These are phyloP conservation scores for Otolemur crassicaudatus DNA, from an alignment of 2,797 vertebrate species.

Conservation along the genomic window DNA sequence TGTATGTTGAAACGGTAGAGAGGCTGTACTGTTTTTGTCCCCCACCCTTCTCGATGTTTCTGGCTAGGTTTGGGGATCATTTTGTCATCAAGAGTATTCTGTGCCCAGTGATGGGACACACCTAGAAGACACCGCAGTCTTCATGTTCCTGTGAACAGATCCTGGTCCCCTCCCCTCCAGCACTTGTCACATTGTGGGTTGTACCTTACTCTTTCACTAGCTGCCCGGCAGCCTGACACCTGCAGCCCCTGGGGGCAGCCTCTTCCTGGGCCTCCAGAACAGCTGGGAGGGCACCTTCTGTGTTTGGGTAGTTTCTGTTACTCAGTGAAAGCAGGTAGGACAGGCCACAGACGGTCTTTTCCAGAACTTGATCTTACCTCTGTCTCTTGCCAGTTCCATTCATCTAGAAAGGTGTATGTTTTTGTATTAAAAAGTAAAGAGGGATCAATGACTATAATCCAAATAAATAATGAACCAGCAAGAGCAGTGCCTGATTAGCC, in stretches of 20 bases:
- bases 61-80: constrained; percentile 85
- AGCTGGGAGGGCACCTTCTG: background rate
- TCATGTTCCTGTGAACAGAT: background rate
- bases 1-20: constrained; percentile 82
- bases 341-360: background rate
- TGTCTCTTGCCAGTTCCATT: background rate
- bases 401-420: background rate
- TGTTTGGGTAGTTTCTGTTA: constrained; percentile 31
- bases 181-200: constrained; percentile 3
- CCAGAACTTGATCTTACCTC: background rate
- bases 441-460: constrained; percentile 50
- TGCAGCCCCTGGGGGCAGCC: constrained; percentile 52
- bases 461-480: background rate
- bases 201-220: constrained; percentile 27
- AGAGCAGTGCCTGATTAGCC: background rate
- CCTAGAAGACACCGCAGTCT: constrained; percentile 57
- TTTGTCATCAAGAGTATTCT: constrained; percentile 70
- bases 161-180: background rate
- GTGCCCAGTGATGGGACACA: constrained; percentile 63
- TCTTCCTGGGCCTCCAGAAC: constrained; percentile 33
- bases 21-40: constrained; percentile 72
- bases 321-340: background rate
- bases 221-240: background rate
- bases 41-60: constrained; percentile 79
- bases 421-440: constrained; percentile 61